Evolutionary conservation across 2,797 vertebrate species (phyloP).

Genomic region (Chiropotes sagulatus): DNA sequence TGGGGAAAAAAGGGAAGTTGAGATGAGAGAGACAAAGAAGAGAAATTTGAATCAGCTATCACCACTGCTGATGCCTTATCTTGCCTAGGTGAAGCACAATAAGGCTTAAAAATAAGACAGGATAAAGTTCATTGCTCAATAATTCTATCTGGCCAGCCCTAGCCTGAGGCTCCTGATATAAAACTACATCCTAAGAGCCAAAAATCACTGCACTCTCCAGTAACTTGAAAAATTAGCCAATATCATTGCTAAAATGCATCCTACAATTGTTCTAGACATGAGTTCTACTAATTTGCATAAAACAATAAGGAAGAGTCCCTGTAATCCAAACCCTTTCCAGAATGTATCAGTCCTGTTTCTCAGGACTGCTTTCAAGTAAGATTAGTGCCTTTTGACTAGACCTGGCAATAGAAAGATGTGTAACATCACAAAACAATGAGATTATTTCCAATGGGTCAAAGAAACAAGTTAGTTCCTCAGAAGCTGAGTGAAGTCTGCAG

Average conservation of each 20-base stretch:
- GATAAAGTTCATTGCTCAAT: not conserved
- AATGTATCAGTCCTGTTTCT: not conserved
- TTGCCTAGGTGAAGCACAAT: not conserved
- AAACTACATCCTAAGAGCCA: not conserved
- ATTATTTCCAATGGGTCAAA: not conserved
- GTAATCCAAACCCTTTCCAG: not conserved
- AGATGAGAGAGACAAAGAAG: not conserved
- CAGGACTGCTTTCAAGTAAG: not conserved
- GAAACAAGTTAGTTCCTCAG: not conserved
- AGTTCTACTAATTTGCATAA: conserved; percentile 39
- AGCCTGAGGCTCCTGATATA: not conserved
- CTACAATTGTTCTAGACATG: not conserved
- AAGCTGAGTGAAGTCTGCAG: not conserved
- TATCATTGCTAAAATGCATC: not conserved
- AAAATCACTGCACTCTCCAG: not conserved
- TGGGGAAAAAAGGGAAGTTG: not conserved
- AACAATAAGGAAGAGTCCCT: not conserved
- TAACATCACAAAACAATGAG: not conserved
- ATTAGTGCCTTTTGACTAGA: not conserved
- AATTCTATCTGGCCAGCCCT: not conserved
- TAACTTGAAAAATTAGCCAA: conserved; percentile 39
- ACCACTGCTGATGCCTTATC: not conserved
- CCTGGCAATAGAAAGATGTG: not conserved
- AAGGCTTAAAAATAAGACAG: not conserved
- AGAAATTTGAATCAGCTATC: not conserved